Conservation (phyloP, 2,888 invertebrate genomes). For the Lydus trimaculatus region DNA sequence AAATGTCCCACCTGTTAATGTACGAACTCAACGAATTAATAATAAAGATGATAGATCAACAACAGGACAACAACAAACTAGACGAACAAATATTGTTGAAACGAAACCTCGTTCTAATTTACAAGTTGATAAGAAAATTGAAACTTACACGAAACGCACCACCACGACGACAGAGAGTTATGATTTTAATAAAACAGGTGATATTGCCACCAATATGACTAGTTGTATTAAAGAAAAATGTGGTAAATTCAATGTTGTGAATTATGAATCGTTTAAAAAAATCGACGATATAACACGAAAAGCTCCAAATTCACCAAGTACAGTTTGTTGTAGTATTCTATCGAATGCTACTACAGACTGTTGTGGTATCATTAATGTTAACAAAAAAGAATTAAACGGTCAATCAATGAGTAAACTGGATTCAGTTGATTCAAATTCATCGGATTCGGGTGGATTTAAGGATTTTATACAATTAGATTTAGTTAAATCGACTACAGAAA, state of each 20-base stretch:
- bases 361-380: conserved; percentile 58
- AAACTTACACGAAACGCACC: conserved; percentile 29
- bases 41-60: conserved; percentile 34
- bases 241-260: conserved; percentile 50
- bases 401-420: conserved; percentile 57
- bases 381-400: conserved; percentile 55
- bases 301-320: conserved; percentile 59
- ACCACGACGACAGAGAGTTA: conserved; percentile 15
- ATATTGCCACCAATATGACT: conserved; percentile 40
- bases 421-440: conserved; percentile 60
- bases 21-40: conserved; percentile 40
- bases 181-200: conserved; percentile 31
- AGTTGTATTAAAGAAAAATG: conserved; percentile 51
- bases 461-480: conserved; percentile 58
- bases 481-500: conserved; percentile 36
- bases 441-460: conserved; percentile 61
- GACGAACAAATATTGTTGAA: conserved; percentile 21
- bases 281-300: conserved; percentile 46
- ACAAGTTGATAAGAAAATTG: conserved; percentile 34
- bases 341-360: conserved; percentile 60
- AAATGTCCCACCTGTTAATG: conserved; percentile 59
- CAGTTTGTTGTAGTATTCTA: conserved; percentile 60
- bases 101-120: conserved; percentile 28
- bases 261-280: conserved; percentile 46
- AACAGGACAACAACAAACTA: conserved; percentile 21